Evolutionary conservation across 2,113 vertebrate species (phyloP).

Genomic region (Haplochromis vanheusdeni): DNA sequence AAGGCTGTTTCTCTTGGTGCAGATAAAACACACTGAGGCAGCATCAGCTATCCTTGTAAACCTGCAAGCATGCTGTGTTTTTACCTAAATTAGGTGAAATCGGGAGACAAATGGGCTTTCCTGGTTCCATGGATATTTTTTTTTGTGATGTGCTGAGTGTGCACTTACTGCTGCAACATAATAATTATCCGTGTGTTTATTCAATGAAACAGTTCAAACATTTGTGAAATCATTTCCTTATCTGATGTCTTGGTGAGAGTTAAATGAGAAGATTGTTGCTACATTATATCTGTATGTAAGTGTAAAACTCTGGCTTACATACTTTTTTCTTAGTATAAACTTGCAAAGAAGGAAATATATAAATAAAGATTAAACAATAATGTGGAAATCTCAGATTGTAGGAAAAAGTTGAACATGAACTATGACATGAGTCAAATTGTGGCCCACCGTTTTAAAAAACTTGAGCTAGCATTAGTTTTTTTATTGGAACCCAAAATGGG

Average conservation of each 20-base stretch:
- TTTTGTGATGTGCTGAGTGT: background rate
- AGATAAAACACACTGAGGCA: slow-evolving; percentile 12
- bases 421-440: background rate
- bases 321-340: background rate
- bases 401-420: background rate
- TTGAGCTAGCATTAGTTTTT: background rate
- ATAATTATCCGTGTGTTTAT: background rate
- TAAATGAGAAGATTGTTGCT: background rate
- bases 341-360: background rate
- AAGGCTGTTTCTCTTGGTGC: background rate
- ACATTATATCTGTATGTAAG: background rate
- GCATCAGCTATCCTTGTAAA: slow-evolving; percentile 12
- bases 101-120: background rate
- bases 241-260: background rate
- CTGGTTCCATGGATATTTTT: background rate
- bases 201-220: background rate
- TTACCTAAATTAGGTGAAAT: background rate
- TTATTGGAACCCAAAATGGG: background rate
- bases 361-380: background rate
- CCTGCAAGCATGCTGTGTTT: background rate
- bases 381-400: background rate
- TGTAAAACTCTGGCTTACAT: background rate
- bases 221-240: background rate
- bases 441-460: background rate
- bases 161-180: background rate